Base-by-base conservation (phyloP, 2,113 vertebrate species). In the Cisticola juncidis region DNA sequence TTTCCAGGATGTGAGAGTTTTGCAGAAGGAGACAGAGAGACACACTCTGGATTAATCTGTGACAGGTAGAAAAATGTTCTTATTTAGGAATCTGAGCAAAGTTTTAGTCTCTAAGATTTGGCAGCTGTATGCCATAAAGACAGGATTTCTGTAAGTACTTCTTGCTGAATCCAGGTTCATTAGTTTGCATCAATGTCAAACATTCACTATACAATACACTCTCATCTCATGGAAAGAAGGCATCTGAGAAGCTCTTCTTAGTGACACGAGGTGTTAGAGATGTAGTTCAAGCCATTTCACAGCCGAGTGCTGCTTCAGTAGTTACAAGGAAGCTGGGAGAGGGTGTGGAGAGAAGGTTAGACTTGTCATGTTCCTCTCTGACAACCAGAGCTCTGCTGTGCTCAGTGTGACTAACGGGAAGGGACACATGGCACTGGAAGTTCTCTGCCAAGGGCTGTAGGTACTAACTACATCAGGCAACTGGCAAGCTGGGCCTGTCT, bases 61-160 rank as follows among this genome's bases (percentile, higher is more conserved):
- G 82, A 83, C 95, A 95, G 92, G 94, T 84, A 95, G 91, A 97
- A 96, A 94, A 94, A 92, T 76, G 86, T 82, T 84, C 90, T 74
- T 88, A 94, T 95, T 95, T 91, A 89, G 51, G 78, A 94, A 91
- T 78, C 51, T 0, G 1, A 90, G 93, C 10, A 65, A 96, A 92
- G 85, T 90, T 94, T 94, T 81, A 92, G 65, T 70, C 81, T 82
- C 31, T 60, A 87, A 76, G 89, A 92, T 87, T 95, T 97, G 93
- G 96, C 94, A 95, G 94, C 86, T 92, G 83, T 74, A 72, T 68
- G 72, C 81, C 66, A 73, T 90, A 83, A 88, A 81, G 94, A 92
- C 42, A 93, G 86, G 79, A 83, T 95, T 94, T 91, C 89, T 96
- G 1, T 76, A 91, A 95, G 81, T 58, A 86, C 54, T 74, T 81